Conservation (phyloP, 2,797 vertebrate species). For the Pelochelys cantorii region DNA sequence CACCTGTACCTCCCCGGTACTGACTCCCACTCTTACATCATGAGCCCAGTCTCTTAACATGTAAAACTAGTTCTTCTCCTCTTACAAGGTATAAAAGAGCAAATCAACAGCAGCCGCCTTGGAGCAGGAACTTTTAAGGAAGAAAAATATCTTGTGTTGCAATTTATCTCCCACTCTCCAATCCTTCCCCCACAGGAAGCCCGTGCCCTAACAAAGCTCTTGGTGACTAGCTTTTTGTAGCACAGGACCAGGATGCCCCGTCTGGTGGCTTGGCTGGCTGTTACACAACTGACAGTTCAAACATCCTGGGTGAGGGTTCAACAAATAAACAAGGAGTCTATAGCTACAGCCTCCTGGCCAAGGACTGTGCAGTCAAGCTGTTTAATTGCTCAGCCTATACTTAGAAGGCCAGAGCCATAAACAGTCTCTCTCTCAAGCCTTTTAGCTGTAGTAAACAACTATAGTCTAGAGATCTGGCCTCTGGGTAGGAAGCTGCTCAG, state of each 20-base stretch:
- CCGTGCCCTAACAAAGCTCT: background rate
- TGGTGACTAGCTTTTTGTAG: background rate
- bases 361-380: background rate
- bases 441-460: background rate
- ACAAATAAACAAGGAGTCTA: background rate
- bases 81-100: background rate
- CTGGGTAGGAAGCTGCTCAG: background rate
- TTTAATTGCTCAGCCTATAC: background rate
- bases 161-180: background rate
- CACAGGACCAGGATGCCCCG: background rate
- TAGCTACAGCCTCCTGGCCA: background rate
- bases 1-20: rapidly evolving
- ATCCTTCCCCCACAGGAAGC: background rate
- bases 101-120: background rate
- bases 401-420: background rate
- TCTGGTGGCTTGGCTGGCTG: background rate
- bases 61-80: background rate
- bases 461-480: background rate
- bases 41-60: background rate
- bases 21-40: background rate
- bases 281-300: background rate
- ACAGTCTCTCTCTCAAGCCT: background rate
- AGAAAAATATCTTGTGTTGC: background rate
- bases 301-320: background rate
- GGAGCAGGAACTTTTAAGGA: background rate